These are phyloP conservation scores for Aromia moschata DNA, from an alignment of 2,888 invertebrate genomes.

Conservation along the genomic window DNA sequence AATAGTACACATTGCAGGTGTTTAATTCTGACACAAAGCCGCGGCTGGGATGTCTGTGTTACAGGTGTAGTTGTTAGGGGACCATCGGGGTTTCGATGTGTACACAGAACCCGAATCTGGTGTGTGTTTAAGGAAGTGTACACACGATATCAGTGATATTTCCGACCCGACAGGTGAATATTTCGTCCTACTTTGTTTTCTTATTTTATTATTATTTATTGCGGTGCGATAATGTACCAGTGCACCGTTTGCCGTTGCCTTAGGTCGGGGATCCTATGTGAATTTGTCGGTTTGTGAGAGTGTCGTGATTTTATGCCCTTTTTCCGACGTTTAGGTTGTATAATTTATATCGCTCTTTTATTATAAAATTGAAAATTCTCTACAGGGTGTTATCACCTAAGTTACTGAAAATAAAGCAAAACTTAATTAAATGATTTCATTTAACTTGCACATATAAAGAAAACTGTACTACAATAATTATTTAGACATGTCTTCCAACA, in stretches of 20 bases:
- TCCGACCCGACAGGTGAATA: conserved; percentile 24
- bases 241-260: conserved; percentile 7
- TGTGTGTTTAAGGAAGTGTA: conserved; percentile 30
- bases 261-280: conserved; percentile 22
- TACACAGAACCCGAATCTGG: not conserved
- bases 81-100: conserved; percentile 8
- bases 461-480: no score
- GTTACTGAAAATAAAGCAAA: no score
- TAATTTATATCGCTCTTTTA: no score
- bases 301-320: conserved; percentile 16
- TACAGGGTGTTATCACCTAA: no score
- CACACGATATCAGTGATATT: conserved; percentile 25
- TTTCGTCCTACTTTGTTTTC: conserved; percentile 20
- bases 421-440: no score
- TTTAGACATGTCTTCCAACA: no score
- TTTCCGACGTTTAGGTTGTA: conserved; percentile 21
- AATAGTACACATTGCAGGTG: no score
- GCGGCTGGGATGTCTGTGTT: conserved; percentile 22
- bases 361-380: no score
- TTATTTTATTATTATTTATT: conserved; percentile 27
- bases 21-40: conserved; percentile 33
- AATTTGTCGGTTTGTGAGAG: conserved; percentile 18
- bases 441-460: no score
- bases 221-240: conserved; percentile 11
- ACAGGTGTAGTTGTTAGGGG: conserved; percentile 7